Evolutionary conservation across 2,113 vertebrate species (phyloP), one percentile per base, ranked within the genome.

Genomic region (Gadus chalcogrammus): DNA sequence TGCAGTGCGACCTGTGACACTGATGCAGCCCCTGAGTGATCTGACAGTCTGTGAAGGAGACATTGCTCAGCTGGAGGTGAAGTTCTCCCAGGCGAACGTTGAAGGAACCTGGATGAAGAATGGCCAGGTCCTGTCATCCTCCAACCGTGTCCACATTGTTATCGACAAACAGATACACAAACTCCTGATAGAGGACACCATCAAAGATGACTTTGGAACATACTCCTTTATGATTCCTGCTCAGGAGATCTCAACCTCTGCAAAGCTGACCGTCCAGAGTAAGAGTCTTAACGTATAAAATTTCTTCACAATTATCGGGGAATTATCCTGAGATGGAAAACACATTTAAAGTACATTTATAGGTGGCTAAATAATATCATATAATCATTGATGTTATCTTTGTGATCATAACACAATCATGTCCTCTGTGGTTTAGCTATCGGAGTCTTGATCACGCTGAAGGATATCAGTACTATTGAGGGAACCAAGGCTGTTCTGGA

Each of bases 21-120:
- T 99, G 81, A 90, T 99, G 67, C 94, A 97, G 89, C 96, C 95
- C 71, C 90, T 99, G 66, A 87, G 91, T 31, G 96, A 99, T 89
- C 86, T 96, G 77, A 96, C 93, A 5, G 90, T 98, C 75, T 99
- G 97, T 5, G 97, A 99, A 82, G 96, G 97, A n/a, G 96, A 99
- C 86, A 98, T 99, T 1, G 95, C 96, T 70, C 95, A 99, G 74
- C 83, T 99, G 75, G 97, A 99, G 90, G 94, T 98, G 56, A 95
- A 93, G 87, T 95, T 99, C 72, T 99, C 97, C 64, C 93, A 97
- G 70, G 96, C 96, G 92, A 95, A 96, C 1, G 94, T 94, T 22
- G 96, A 98, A 79, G 97, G 96, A 16, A 81, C 89, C 76, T 99
- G 97, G 97, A 92, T 94, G 93, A 98, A 94, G 90, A 93, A 93